Evolutionary conservation across 35 echinoderm and acorn worm species (phyloP), one percentile per base, ranked within the genome.

Genomic region (Apostichopus parvimensis): DNA sequence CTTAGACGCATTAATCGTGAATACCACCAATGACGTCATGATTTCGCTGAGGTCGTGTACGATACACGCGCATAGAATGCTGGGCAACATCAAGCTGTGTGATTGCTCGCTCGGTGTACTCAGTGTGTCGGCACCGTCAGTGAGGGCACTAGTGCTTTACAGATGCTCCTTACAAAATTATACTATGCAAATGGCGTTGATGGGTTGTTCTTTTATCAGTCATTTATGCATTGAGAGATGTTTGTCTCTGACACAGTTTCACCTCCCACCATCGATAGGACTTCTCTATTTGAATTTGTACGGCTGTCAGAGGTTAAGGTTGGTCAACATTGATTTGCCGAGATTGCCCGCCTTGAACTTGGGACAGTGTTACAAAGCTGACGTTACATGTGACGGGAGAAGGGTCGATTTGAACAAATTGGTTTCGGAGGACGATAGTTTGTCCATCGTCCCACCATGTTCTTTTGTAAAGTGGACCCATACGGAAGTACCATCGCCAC

Each of bases 181-280:
- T 80, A 77, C 93, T 34, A 88, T 98, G 23, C 91, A 96, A 83
- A 94, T 94, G 93, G 90, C 95, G 24, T 58, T 98, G 56, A 91
- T 90, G 45, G 92, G 77, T 9, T 98, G 97, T 84, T 88, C 90
- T 2, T 94, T 93, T 71, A 93, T 98, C 12, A 71, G 68, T 14
- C 97, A 98, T 80, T 85, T 98, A 6, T 94, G 94, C 56, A 59
- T 98, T 4, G 97, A 98, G 82, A 96, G 96, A 81, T 96, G 97
- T 83, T 76, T 90, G 54, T 92, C 93, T 0, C 77, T 96, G 45
- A 95, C 83, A n/a, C 28, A 92, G 80, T 8, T 94, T 75, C 6
- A 78, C 95, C 20, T 93, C 73, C 28, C 54, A 52, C 59, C 86
- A 90, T 58, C 89, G 82, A 6, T 90, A 80, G 5, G 56, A 91